Percentiles rank a stretch among this genome's conserved stretches.
phyloP scores from a whole-genome alignment of 1,140 invertebrate genomes.

The Anthonomus grandis region DNA sequence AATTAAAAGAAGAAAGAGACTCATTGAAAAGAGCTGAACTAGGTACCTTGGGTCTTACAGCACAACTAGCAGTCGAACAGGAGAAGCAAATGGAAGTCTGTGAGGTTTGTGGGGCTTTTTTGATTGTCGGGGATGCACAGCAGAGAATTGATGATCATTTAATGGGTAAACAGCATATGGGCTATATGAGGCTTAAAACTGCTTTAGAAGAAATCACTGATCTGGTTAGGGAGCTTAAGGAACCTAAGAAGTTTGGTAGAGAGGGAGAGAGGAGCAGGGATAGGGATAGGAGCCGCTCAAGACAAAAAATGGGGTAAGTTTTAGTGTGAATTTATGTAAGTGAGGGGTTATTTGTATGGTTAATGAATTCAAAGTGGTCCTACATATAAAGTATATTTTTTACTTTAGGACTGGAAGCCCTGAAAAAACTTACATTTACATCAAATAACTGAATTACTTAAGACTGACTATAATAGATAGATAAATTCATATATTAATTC shows the following conservation, averaged over 20 bases:
- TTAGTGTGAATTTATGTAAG: slow-evolving; percentile 52
- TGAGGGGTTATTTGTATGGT: slow-evolving; percentile 57
- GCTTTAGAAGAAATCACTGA: slow-evolving; percentile 61
- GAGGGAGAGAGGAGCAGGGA: slow-evolving; percentile 29
- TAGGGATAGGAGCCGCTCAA: slow-evolving; percentile 21
- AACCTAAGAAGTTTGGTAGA: slow-evolving; percentile 34
- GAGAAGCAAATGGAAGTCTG: slow-evolving; percentile 99
- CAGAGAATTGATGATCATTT: slow-evolving; percentile 96
- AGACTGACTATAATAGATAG: too few relatives aligned
- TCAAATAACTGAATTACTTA: too few relatives aligned
- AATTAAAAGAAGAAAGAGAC: slow-evolving; percentile 90
- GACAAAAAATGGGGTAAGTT: too few relatives aligned
- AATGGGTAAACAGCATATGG: slow-evolving; percentile 96
- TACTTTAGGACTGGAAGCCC: too few relatives aligned
- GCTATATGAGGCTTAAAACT: slow-evolving; percentile 64
- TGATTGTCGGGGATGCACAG: slow-evolving; percentile 98
- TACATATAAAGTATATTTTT: too few relatives aligned
- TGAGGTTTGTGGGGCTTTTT: slow-evolving; percentile 95
- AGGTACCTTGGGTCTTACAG: slow-evolving; percentile 64
- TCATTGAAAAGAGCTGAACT: slow-evolving; percentile 74
- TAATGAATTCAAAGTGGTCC: too few relatives aligned
- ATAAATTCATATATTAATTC: too few relatives aligned
- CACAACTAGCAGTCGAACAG: slow-evolving; percentile 77
- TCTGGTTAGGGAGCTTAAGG: slow-evolving; percentile 36
- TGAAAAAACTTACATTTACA: too few relatives aligned